These are phyloP conservation scores for Oopsacas minuta DNA, from an alignment of 37 sponge, comb jelly and placozoan species.

Conservation along the genomic window DNA sequence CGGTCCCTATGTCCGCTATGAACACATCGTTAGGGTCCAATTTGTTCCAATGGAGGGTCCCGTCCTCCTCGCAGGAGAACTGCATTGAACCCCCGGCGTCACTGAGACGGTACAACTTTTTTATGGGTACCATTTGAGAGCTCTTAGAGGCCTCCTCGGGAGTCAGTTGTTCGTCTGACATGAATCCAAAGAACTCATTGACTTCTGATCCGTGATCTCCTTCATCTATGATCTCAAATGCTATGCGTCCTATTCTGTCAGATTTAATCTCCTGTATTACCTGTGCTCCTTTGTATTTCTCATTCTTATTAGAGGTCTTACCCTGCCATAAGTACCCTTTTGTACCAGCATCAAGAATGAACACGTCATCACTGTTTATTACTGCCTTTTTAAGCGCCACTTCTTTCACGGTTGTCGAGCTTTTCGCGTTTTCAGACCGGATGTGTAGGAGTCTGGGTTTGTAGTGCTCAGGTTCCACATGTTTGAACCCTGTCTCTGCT, in stretches of 20 bases:
- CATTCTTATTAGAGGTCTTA: constrained; percentile 88
- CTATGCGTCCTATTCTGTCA: neutral
- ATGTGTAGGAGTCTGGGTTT: constrained; percentile 49
- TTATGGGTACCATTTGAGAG: neutral
- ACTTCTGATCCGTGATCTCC: neutral
- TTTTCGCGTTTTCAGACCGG: constrained; percentile 27
- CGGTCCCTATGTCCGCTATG: constrained; percentile 18
- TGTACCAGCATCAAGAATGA: constrained; percentile 50
- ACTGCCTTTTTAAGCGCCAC: constrained; percentile 24
- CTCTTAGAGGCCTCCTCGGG: neutral
- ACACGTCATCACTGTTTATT: constrained; percentile 48
- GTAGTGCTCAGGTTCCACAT: constrained; percentile 48
- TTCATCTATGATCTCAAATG: neutral
- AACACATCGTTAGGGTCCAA: constrained; percentile 51
- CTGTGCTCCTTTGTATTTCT: constrained; percentile 86
- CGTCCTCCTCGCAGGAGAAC: constrained; percentile 35
- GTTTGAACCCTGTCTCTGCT: constrained; percentile 49
- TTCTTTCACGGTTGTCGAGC: constrained; percentile 24
- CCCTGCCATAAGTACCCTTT: constrained; percentile 75
- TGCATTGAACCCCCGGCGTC: constrained; percentile 50
- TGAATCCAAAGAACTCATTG: neutral
- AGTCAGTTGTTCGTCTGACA: neutral
- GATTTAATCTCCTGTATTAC: constrained; percentile 53
- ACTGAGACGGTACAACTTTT: constrained; percentile 38
- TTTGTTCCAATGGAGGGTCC: neutral